phyloP scores from a whole-genome alignment of 2,113 vertebrate species.

The Catharus bicknelli region DNA sequence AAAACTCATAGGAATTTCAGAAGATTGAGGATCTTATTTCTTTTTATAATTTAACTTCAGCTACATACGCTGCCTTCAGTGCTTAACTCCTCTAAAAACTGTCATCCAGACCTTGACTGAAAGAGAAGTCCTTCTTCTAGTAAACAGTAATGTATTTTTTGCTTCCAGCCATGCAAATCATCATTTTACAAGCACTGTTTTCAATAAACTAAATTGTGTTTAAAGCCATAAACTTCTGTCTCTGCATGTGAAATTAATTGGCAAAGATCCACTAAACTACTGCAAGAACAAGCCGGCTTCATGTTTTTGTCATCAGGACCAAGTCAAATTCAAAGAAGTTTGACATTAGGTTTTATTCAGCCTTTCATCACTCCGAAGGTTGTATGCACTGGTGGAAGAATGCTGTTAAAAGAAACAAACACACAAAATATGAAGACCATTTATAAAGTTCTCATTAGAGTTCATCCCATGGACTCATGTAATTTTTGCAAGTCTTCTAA shows the following conservation, averaged over 20 bases:
- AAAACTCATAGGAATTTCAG: not conserved
- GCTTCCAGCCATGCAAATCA: not conserved
- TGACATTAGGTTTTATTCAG: not conserved
- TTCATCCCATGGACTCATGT: not conserved
- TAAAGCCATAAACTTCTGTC: not conserved
- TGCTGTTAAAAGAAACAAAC: accelerated
- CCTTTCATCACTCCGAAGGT: not conserved
- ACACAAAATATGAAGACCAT: not conserved
- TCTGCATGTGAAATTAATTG: not conserved
- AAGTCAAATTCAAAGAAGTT: not conserved
- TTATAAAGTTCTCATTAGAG: not conserved
- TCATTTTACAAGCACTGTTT: not conserved
- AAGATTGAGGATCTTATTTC: not conserved
- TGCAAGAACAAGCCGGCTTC: not conserved
- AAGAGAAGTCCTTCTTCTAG: not conserved
- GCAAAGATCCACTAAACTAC: not conserved
- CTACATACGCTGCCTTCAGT: not conserved
- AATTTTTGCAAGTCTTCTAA: not conserved
- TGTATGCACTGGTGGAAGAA: not conserved
- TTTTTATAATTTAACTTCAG: not conserved
- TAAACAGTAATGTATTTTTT: not conserved
- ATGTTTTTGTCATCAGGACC: not conserved
- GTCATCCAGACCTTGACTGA: not conserved
- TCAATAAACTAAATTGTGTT: not conserved
- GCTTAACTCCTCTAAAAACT: not conserved